These are phyloP conservation scores for Acrocephalus kingi DNA, from an alignment of 2,113 vertebrate species.

Conservation along the genomic window DNA sequence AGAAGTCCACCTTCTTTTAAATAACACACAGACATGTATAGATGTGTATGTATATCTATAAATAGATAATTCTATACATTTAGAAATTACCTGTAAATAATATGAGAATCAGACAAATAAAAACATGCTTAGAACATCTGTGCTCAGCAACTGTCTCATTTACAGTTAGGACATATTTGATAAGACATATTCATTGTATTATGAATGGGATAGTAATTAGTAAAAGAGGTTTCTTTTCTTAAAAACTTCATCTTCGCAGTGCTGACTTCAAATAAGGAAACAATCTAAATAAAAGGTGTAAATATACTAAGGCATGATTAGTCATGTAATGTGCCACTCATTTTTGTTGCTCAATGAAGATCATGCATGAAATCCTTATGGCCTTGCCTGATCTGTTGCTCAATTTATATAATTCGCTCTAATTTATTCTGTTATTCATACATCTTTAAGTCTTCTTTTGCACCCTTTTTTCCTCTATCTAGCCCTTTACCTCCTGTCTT, in stretches of 20 bases:
- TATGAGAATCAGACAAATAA: not conserved
- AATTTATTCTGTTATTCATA: not conserved
- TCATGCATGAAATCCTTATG: not conserved
- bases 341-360: not conserved
- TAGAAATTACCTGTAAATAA: not conserved
- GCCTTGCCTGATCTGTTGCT: not conserved
- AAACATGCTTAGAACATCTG: not conserved
- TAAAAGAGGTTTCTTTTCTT: not conserved
- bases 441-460: not conserved
- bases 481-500: not conserved
- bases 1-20: not conserved
- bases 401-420: not conserved
- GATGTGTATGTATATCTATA: not conserved
- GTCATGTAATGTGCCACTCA: not conserved
- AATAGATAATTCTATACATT: not conserved
- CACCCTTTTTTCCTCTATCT: not conserved
- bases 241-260: not conserved
- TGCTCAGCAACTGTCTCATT: not conserved
- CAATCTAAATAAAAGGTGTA: not conserved
- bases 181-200: not conserved
- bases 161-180: not conserved
- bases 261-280: not conserved
- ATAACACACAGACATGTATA: not conserved
- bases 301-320: slow-evolving; percentile 16
- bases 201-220: not conserved